Conservation (phyloP, 2,797 vertebrate genomes). For the Myotis vivesi region DNA sequence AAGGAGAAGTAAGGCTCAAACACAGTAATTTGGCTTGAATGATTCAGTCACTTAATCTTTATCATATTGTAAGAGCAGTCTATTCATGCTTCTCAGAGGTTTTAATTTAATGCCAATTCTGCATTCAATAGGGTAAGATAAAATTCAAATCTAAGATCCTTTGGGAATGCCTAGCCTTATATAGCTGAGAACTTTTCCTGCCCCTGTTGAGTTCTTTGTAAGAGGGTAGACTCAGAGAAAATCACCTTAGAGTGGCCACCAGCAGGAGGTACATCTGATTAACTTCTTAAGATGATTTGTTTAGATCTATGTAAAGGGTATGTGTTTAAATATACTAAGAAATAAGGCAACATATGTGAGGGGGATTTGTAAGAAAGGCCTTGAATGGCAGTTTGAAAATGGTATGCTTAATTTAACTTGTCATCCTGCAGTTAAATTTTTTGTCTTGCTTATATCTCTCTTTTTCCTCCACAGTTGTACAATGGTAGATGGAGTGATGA, state of each 20-base stretch:
- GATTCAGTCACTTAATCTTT: conserved; percentile 27
- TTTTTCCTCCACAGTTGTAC: conserved; percentile 82
- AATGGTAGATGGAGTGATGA: conserved; percentile 88
- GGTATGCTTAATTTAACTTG: conserved; percentile 44
- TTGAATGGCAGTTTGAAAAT: conserved; percentile 27
- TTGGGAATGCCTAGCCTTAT: not conserved
- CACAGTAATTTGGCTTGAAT: conserved; percentile 13
- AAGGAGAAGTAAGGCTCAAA: not conserved
- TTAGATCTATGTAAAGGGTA: not conserved
- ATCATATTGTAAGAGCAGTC: not conserved
- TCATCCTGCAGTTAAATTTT: not conserved
- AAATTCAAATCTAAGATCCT: conserved; percentile 30
- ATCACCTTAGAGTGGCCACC: not conserved
- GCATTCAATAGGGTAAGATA: not conserved
- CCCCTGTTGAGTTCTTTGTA: not conserved
- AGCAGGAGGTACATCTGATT: conserved; percentile 6
- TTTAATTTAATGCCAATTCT: conserved; percentile 41
- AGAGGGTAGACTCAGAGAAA: not conserved
- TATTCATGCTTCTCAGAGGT: not conserved
- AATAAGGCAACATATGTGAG: conserved; percentile 12
- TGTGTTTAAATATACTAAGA: conserved; percentile 19
- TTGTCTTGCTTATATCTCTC: not conserved
- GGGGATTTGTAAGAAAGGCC: not conserved
- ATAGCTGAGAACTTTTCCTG: not conserved
- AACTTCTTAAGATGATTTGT: conserved; percentile 32